These are phyloP conservation scores for Trichechus manatus DNA, from an alignment of 2,113 vertebrate genomes.

Conservation along the genomic window DNA sequence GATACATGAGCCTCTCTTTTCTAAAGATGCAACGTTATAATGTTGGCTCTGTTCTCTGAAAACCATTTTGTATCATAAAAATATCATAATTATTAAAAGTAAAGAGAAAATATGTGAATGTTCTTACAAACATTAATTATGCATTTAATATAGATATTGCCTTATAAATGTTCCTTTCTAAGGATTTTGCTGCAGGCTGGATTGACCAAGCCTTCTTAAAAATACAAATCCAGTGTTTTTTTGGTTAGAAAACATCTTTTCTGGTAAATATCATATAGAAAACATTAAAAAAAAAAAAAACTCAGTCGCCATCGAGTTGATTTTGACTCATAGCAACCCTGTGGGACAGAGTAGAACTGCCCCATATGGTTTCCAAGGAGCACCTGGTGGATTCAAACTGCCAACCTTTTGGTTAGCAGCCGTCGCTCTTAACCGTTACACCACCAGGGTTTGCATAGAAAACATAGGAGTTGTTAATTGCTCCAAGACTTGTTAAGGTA, in stretches of 20 bases:
- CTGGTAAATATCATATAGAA: background rate
- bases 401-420: too few species aligned
- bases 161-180: background rate
- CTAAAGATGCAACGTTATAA: background rate
- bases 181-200: background rate
- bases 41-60: background rate
- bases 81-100: background rate
- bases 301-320: too few species aligned
- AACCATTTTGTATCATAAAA: background rate
- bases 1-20: background rate
- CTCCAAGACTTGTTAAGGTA: background rate
- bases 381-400: too few species aligned
- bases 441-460: background rate
- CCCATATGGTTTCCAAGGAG: too few species aligned
- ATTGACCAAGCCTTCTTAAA: background rate
- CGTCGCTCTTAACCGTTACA: too few species aligned
- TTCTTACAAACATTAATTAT: background rate
- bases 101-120: background rate
- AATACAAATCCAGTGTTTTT: background rate
- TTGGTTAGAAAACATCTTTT: conserved; percentile 1
- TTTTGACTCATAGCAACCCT: too few species aligned
- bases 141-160: background rate
- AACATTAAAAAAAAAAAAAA: background rate
- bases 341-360: too few species aligned
- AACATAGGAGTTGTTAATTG: background rate